Percentiles rank a stretch among this genome's conserved stretches.
Evolutionary conservation across 2,797 vertebrate genomes (phyloP).

Genomic region (Alfaro cultratus): DNA sequence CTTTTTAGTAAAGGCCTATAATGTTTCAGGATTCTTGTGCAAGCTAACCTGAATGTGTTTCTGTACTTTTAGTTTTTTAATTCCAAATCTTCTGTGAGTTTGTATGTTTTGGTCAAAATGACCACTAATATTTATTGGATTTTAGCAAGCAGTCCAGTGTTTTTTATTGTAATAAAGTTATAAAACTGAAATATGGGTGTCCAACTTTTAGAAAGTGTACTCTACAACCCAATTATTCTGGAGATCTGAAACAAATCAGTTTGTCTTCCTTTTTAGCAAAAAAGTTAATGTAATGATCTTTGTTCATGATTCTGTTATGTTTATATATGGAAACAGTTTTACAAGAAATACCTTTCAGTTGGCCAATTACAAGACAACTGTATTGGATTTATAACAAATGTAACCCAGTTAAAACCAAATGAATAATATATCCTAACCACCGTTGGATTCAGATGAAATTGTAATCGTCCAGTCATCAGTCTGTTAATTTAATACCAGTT

Average conservation of each 20-base stretch:
- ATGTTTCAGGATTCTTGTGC: slow-evolving; percentile 34
- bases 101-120: slow-evolving; percentile 28
- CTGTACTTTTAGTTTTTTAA: slow-evolving; percentile 18
- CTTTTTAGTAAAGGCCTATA: slow-evolving; percentile 33
- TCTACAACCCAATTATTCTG: background rate
- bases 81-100: slow-evolving; percentile 22
- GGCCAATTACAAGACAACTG: background rate
- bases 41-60: slow-evolving; percentile 60
- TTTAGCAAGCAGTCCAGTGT: slow-evolving; percentile 27
- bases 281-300: background rate
- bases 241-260: too few species aligned
- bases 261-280: background rate
- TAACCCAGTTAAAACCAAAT: background rate
- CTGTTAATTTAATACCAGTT: background rate
- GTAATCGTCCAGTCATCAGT: background rate
- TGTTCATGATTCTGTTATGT: background rate
- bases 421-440: background rate
- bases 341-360: background rate
- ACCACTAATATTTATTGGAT: slow-evolving; percentile 49
- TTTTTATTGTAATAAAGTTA: slow-evolving; percentile 75
- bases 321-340: background rate
- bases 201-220: background rate
- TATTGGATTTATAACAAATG: background rate
- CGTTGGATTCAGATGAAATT: background rate
- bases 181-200: slow-evolving; percentile 23